Conservation (phyloP, 1,140 invertebrate genomes). For the Trichogramma pretiosum region DNA sequence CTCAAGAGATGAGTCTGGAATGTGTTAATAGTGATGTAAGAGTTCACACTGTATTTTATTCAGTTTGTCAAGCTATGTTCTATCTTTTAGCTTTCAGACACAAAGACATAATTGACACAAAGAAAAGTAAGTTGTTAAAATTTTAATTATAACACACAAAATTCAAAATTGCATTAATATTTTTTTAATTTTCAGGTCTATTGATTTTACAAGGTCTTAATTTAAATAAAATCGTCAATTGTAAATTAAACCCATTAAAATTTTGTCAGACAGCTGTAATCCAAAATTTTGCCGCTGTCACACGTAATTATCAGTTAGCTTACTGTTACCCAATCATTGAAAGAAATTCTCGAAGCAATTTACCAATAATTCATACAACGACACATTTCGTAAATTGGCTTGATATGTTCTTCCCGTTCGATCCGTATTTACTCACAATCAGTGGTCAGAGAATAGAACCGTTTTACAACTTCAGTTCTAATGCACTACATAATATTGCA, state of each 20-base stretch:
- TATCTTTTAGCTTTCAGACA: conserved; percentile 83
- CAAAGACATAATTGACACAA: conserved; percentile 66
- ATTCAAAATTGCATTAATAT: too few relatives aligned
- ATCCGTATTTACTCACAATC: conserved; percentile 59
- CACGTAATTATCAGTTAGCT: conserved; percentile 78
- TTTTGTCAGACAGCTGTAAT: conserved; percentile 68
- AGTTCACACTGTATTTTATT: conserved; percentile 78
- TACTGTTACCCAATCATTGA: conserved; percentile 89
- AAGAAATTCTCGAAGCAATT: conserved; percentile 62
- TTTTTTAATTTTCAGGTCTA: conserved; percentile 55
- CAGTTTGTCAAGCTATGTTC: conserved; percentile 82
- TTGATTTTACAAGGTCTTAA: conserved; percentile 71
- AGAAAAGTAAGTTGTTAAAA: conserved; percentile 56
- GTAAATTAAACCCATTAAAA: conserved; percentile 75
- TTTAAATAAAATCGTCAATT: conserved; percentile 72
- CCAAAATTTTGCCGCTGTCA: conserved; percentile 74
- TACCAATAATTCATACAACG: conserved; percentile 48
- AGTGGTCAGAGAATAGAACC: conserved; percentile 39
- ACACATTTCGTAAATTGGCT: conserved; percentile 44
- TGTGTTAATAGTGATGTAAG: conserved; percentile 46
- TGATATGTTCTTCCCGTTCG: conserved; percentile 73
- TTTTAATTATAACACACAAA: conserved; percentile 13
- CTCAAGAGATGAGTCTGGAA: conserved; percentile 47
- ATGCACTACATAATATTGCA: conserved; percentile 22
- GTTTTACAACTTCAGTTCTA: conserved; percentile 38